Evolutionary conservation across 30 jellyfish, hydroid and myxozoan species (phyloP).

Genomic region (Nemopilema nomurai): DNA sequence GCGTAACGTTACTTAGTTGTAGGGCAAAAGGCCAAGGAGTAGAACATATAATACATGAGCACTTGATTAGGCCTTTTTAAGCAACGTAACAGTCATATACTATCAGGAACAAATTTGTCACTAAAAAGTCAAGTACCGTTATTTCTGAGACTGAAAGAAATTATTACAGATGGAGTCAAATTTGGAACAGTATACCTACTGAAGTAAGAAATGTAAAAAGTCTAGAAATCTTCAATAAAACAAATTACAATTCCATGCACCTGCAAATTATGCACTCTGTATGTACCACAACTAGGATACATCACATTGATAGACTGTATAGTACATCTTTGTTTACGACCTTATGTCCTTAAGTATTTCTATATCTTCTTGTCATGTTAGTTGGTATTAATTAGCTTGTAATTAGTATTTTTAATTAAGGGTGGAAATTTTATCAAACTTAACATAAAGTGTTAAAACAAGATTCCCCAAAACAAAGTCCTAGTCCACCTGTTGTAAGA

Average conservation of each 20-base stretch:
- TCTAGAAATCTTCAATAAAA: conserved; percentile 22
- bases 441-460: background rate
- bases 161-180: conserved; percentile 13
- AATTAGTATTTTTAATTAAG: background rate
- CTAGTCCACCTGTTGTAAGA: background rate
- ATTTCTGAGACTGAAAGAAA: conserved; percentile 15
- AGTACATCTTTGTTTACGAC: background rate
- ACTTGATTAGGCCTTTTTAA: background rate
- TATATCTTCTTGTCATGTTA: background rate
- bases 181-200: conserved; percentile 25
- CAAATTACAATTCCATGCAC: conserved; percentile 16
- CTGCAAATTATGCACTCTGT: conserved; percentile 8
- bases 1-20: background rate
- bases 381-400: conserved; percentile 13
- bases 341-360: background rate
- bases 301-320: background rate
- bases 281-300: conserved; percentile 1
- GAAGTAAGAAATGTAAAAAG: conserved; percentile 2
- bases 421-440: background rate
- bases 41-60: background rate
- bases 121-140: background rate
- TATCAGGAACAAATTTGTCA: conserved; percentile 1
- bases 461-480: background rate
- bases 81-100: background rate
- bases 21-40: background rate